Conservation (phyloP, 2,797 vertebrate species). For the Muscicapa striata region DNA sequence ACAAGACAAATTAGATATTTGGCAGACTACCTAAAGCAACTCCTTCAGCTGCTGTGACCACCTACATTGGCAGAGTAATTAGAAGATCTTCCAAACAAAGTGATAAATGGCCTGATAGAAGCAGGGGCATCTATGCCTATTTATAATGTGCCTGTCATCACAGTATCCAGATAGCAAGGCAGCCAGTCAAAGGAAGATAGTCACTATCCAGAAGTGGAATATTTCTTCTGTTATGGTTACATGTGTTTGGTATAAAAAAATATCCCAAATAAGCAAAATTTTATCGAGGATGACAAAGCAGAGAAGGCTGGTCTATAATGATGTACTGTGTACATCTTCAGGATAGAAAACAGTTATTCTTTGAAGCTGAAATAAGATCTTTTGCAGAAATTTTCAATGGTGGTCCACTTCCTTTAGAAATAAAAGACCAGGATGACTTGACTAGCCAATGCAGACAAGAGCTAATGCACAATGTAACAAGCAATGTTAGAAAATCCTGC, state of each 20-base stretch:
- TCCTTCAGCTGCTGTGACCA: conserved; percentile 64
- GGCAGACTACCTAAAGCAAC: conserved; percentile 61
- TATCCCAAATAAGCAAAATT: background rate
- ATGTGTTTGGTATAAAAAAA: background rate
- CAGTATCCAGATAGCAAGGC: background rate
- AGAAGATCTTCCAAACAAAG: conserved; percentile 62
- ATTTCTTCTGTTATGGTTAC: background rate
- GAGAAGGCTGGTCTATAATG: background rate
- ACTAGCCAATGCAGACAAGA: background rate
- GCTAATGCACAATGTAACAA: background rate
- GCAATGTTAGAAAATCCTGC: background rate
- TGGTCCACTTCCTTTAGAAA: background rate
- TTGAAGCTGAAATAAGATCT: conserved; percentile 4
- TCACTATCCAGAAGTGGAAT: background rate
- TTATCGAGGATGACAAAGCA: background rate
- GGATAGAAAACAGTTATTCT: background rate
- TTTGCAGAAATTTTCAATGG: background rate
- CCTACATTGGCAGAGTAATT: conserved; percentile 71
- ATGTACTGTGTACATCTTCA: background rate
- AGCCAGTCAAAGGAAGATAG: background rate
- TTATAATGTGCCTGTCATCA: conserved; percentile 57
- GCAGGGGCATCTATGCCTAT: conserved; percentile 54
- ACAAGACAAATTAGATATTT: conserved; percentile 69
- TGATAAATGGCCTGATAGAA: conserved; percentile 64
- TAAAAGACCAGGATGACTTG: background rate